Conservation (phyloP, 2,113 vertebrate species). For the Lontra canadensis region DNA sequence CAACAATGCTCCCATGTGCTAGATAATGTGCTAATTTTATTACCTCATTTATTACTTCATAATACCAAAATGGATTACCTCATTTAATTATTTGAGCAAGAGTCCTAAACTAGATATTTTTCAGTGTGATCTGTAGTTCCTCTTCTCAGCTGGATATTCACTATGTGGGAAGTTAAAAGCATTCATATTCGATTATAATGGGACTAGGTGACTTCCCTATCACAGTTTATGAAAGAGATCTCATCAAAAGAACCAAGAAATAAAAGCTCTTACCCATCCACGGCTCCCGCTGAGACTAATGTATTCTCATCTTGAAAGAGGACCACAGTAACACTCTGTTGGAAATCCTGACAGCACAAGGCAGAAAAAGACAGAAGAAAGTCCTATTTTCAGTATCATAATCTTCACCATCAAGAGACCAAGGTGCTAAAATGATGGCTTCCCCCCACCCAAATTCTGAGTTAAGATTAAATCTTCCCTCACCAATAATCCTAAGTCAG, state of each 20-base stretch:
- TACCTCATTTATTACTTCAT: background rate
- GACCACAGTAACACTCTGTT: constrained; percentile 98
- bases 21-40: background rate
- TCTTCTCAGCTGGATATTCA: background rate
- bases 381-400: background rate
- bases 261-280: constrained; percentile 92
- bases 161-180: constrained; percentile 4
- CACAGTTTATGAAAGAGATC: background rate
- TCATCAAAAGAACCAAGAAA: constrained; percentile 52
- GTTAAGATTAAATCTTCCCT: background rate
- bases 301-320: constrained; percentile 94
- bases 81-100: constrained; percentile 17
- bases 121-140: background rate
- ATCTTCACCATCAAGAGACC: background rate
- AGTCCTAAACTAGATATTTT: background rate
- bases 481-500: background rate
- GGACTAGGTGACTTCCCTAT: background rate
- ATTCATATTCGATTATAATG: background rate
- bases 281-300: constrained; percentile 96
- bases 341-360: constrained; percentile 88
- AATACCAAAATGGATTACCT: background rate
- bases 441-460: background rate
- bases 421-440: background rate
- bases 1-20: background rate
- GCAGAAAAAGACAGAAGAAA: constrained; percentile 27